Percentiles rank a stretch among this genome's conserved stretches.
Evolutionary conservation across 2,113 vertebrate species (phyloP).

Genomic region (Apus apus): DNA sequence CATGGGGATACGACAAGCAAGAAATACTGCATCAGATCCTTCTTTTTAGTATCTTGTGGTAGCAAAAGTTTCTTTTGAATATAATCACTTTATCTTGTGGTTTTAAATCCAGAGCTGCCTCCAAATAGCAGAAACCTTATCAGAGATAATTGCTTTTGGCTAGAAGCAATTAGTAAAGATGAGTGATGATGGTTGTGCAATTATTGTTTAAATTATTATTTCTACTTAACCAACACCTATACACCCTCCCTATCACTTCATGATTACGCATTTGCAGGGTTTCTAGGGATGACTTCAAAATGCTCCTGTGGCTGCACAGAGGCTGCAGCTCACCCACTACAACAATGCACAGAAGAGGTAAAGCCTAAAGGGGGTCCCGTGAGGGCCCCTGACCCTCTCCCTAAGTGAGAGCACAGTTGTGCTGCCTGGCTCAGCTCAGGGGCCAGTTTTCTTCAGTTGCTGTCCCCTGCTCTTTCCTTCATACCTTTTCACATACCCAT

Average conservation of each 20-base stretch:
- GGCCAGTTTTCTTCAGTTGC: background rate
- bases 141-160: background rate
- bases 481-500: background rate
- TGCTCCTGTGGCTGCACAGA: background rate
- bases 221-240: background rate
- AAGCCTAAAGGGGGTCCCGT: fast-evolving
- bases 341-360: background rate
- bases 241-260: fast-evolving
- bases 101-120: background rate
- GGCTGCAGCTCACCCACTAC: background rate
- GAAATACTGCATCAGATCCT: background rate
- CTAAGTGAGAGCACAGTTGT: fast-evolving
- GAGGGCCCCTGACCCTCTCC: fast-evolving
- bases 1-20: background rate
- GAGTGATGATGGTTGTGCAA: background rate
- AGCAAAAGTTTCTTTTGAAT: background rate
- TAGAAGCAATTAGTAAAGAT: background rate
- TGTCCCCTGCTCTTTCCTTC: background rate
- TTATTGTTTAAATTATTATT: background rate
- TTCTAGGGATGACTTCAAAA: background rate
- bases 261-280: fast-evolving
- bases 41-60: background rate
- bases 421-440: fast-evolving
- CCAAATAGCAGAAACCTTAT: background rate
- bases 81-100: background rate